Evolutionary conservation across 1,140 invertebrate genomes (phyloP).

Genomic region (Carcinoscorpius rotundicauda): DNA sequence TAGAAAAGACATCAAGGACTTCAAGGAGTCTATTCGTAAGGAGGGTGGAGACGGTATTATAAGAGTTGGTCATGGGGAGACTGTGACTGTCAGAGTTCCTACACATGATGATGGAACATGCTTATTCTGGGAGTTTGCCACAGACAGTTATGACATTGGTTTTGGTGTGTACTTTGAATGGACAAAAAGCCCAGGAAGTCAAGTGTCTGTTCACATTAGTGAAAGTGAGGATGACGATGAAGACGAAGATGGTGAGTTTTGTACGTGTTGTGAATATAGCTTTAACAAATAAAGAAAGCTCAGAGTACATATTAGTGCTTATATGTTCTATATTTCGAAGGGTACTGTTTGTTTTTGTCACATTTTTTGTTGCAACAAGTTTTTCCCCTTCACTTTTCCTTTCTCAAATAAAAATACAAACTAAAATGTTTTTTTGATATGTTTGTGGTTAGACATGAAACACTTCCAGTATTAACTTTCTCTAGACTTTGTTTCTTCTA

Average conservation of each 20-base stretch:
- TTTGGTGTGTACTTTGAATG: constrained; percentile 99
- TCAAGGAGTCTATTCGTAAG: constrained; percentile 74
- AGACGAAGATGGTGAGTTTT: constrained; percentile 45
- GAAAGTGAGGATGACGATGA: constrained; percentile 83
- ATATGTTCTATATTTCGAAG: no score
- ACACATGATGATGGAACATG: constrained; percentile 87
- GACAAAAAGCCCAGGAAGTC: constrained; percentile 65
- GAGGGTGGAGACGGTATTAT: constrained; percentile 84
- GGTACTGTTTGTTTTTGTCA: no score
- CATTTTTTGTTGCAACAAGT: no score
- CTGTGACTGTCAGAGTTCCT: constrained; percentile 91
- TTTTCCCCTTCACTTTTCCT: no score
- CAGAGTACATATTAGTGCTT: no score
- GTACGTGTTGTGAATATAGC: neutral
- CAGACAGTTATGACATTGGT: constrained; percentile 95
- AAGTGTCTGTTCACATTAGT: constrained; percentile 75
- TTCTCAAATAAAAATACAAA: no score
- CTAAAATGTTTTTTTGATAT: no score
- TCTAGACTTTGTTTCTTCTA: no score
- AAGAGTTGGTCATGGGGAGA: constrained; percentile 92
- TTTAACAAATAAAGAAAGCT: constrained; percentile 14
- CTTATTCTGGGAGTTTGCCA: constrained; percentile 99
- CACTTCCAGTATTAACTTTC: no score
- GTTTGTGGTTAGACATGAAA: no score
- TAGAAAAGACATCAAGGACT: constrained; percentile 71